Evolutionary conservation across 2,888 invertebrate genomes (phyloP).

Genomic region (Apodemia mormo): DNA sequence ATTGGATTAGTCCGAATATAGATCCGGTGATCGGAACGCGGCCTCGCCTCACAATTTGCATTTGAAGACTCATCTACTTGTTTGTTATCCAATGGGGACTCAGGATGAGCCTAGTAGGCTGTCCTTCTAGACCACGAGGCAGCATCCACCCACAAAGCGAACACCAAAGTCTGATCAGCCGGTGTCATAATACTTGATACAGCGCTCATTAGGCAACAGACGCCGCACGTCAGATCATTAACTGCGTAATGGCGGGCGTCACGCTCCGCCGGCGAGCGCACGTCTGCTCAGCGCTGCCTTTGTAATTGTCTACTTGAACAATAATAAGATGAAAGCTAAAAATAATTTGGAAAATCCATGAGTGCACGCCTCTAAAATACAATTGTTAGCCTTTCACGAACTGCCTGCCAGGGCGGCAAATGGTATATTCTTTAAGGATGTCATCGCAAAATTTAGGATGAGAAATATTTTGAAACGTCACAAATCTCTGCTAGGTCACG

Average conservation of each 20-base stretch:
- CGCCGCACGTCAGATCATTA: conserved; percentile 23
- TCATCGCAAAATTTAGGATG: no score
- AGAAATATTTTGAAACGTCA: no score
- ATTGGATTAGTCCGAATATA: no score
- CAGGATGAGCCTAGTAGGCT: no score
- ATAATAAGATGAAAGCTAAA: neutral
- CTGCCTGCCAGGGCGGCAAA: no score
- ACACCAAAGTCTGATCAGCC: neutral
- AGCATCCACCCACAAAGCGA: neutral
- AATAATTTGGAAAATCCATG: neutral
- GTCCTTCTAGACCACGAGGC: neutral
- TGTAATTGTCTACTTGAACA: neutral
- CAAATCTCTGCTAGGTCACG: no score
- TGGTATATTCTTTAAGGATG: no score
- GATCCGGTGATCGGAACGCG: no score
- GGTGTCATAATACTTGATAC: neutral
- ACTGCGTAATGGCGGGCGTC: conserved; percentile 20
- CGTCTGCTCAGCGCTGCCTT: neutral
- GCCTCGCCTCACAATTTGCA: no score
- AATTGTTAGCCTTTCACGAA: no score
- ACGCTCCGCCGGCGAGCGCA: conserved; percentile 17
- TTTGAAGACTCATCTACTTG: no score
- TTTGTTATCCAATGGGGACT: no score
- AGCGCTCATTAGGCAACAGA: conserved; percentile 19
- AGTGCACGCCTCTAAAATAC: neutral